Evolutionary conservation across 2,113 vertebrate genomes (phyloP), one percentile per base, ranked within the genome.

Genomic region (Scytalopus superciliaris): DNA sequence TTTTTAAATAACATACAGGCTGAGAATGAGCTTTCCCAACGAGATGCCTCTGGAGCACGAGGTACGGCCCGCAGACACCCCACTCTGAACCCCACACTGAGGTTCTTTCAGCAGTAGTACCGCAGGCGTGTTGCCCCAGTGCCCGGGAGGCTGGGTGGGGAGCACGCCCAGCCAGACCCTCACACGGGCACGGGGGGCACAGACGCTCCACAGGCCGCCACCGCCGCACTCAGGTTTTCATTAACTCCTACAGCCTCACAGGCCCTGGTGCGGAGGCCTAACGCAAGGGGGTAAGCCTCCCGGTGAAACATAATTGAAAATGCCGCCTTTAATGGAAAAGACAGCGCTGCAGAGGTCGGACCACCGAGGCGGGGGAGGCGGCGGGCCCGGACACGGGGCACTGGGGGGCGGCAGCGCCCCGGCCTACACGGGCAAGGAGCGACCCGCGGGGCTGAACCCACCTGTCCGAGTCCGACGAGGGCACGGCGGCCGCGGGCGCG

Each of bases 131-230:
- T 10, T 2, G 30, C 13, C 35, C 27, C 13, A 31, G 27, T 3
- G 16, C 44, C 2, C 0, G 31, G n/a, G 25, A 1, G 7, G 37
- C 14, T 9, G 2, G 13, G 6, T 6, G 0, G 6, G 47, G 19
- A 3, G 2, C 39, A 9, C 0, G 3, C 5, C 22, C 16, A 56
- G 35, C 15, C 19, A 4, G 27, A 42, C 12, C 18, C 5, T 21
- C 37, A 22, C n/a, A 40, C 0, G 2, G 14, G 4, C 45, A 8
- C 0, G 4, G 9, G 4, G 53, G 10, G 5, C 5, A 35, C 33
- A 1, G 7, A 5, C 0, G 1, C 53, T 50, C 35, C 16, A 16
- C 30, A 8, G 14, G 5, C 40, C 16, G 3, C 35, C 23, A 8
- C 6, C 22, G 23, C 8, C n/a, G 2, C n/a, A 47, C 13, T 25